Evolutionary conservation across 2,113 vertebrate genomes (phyloP), one percentile per base, ranked within the genome.

Genomic region (Eurystomus gularis): DNA sequence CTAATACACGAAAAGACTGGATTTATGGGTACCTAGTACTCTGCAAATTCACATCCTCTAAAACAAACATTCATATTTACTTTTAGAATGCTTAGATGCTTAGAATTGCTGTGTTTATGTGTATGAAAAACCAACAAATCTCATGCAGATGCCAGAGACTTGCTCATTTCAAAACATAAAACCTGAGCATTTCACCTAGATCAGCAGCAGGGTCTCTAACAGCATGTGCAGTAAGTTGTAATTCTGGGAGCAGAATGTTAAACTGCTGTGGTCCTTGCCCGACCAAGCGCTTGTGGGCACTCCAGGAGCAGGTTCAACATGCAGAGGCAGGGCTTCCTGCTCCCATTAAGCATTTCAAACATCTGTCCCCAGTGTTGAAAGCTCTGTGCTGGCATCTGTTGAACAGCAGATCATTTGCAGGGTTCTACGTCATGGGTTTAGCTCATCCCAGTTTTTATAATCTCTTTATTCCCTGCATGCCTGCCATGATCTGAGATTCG

Each of bases 391-490:
- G 94, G 88, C 90, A 88, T 68, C 46, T 78, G 76, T 78, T 96
- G 76, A 93, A 60, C 26, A 88, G 82, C 33, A 88, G 69, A 71
- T 90, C 39, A 1, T 88, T 94, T 88, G 51, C 51, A 81, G 42
- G 8, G 23, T 48, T 86, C 69, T 78, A 93, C 8, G 1, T 84
- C 92, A 78, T 65, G 17, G 68, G 20, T 0, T 94, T 55, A 73
- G 55, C 71, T 81, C 88, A 95, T 90, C 68, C 39, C 40, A 55
- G 60, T 90, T 96, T 71, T 92, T 68, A 65, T 93, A 81, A 90
- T 92, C 76, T 88, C 72, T 94, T 95, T 92, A 90, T 94, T 96
- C 57, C 55, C 42, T 90, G 18, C 35, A 55, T 68, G 76, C 46
- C 25, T 96, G 68, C 70, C 33, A 10, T 71, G 54, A 93, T 88